phyloP scores from a whole-genome alignment of 2,113 vertebrate species.

The Cyprinodon variegatus region DNA sequence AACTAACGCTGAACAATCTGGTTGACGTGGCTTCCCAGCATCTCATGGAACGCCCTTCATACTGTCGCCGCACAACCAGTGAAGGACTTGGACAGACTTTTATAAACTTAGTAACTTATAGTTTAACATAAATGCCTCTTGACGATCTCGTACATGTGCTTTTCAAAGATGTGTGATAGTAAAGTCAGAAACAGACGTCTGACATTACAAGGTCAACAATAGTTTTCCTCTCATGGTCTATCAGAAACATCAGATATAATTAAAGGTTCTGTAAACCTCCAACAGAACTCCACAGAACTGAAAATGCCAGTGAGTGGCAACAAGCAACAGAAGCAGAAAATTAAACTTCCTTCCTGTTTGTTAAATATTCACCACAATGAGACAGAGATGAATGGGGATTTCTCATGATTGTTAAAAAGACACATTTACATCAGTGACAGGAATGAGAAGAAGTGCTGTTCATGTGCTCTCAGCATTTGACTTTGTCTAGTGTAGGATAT shows the following conservation, averaged over 20 bases:
- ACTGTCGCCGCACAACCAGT: not conserved
- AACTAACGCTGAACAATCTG: not conserved
- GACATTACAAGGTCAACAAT: not conserved
- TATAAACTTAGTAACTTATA: not conserved
- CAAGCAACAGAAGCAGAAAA: not conserved
- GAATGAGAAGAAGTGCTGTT: too few species aligned
- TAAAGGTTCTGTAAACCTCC: too few species aligned
- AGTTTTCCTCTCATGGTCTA: not conserved
- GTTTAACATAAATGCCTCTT: slow-evolving; percentile 1
- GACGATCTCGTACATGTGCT: not conserved
- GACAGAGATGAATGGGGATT: not conserved
- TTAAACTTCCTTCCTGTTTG: not conserved
- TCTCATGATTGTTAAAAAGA: not conserved
- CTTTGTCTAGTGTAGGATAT: too few species aligned
- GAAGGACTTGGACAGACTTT: not conserved
- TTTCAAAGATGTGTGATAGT: not conserved
- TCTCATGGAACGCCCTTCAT: not conserved
- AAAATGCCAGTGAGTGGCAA: not conserved
- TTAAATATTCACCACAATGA: not conserved
- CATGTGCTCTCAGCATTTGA: too few species aligned
- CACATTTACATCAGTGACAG: too few species aligned
- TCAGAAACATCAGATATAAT: too few species aligned
- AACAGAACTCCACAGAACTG: not conserved
- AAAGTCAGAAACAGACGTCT: not conserved
- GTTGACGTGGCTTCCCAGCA: not conserved